A percentile compares a stretch with the other conserved stretches of the same genome.
Conservation (phyloP, 2,888 invertebrate genomes). For the Malachius bipustulatus region DNA sequence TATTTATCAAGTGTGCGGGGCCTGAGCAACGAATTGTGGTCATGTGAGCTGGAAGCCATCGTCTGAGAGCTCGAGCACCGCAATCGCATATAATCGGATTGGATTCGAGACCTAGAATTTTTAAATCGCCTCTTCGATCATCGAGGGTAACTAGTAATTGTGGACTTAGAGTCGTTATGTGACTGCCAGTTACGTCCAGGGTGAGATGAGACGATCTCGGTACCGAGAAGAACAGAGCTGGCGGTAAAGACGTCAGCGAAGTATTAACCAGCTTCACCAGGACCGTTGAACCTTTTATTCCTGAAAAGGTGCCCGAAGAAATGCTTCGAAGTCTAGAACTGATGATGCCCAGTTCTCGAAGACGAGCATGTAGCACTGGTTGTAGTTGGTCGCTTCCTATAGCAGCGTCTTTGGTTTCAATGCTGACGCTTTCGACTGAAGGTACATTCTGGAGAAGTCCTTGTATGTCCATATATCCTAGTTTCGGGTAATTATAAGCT, state of each 20-base stretch:
- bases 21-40: slow-evolving; percentile 47
- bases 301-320: slow-evolving; percentile 73
- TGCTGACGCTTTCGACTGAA: slow-evolving; percentile 62
- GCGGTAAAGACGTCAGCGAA: slow-evolving; percentile 63
- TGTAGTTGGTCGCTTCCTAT: slow-evolving; percentile 74
- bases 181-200: slow-evolving; percentile 68
- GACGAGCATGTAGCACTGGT: slow-evolving; percentile 63
- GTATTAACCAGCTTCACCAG: slow-evolving; percentile 69
- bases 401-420: slow-evolving; percentile 75
- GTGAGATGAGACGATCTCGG: slow-evolving; percentile 73
- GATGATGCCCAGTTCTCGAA: slow-evolving; percentile 60
- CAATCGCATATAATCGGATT: slow-evolving; percentile 84
- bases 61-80: slow-evolving; percentile 62
- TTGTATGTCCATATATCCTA: slow-evolving; percentile 78
- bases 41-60: slow-evolving; percentile 63
- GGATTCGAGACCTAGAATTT: slow-evolving; percentile 58
- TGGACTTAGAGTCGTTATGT: slow-evolving; percentile 60
- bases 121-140: slow-evolving; percentile 64
- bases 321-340: slow-evolving; percentile 65
- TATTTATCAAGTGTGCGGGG: slow-evolving; percentile 58
- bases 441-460: slow-evolving; percentile 67
- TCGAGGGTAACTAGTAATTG: slow-evolving; percentile 72
- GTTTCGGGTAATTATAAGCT: slow-evolving; percentile 62
- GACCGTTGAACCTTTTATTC: slow-evolving; percentile 60
- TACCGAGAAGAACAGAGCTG: slow-evolving; percentile 74